Conservation (phyloP, 2,797 vertebrate genomes). For the Ctenopoma multispine region DNA sequence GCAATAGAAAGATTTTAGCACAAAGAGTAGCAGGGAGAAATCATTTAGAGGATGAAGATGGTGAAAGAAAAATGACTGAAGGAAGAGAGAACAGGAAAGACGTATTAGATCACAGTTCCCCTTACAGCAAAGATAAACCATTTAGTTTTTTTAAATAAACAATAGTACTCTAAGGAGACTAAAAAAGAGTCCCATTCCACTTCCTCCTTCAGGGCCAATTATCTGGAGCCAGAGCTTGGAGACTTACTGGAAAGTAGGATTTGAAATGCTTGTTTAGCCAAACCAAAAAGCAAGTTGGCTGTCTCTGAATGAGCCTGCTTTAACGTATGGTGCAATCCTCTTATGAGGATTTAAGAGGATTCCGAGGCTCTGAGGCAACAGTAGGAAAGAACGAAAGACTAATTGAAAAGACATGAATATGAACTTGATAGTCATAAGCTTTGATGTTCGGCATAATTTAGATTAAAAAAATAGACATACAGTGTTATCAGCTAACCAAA, state of each 20-base stretch:
- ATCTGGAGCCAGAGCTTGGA: slow-evolving; percentile 44
- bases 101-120: slow-evolving; percentile 35
- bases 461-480: slow-evolving; percentile 12
- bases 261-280: slow-evolving; percentile 53
- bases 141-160: slow-evolving; percentile 42
- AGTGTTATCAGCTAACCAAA: slow-evolving; percentile 3
- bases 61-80: slow-evolving; percentile 14
- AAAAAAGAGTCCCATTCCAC: slow-evolving; percentile 25
- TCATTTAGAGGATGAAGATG: slow-evolving; percentile 6
- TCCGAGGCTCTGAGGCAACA: slow-evolving; percentile 45
- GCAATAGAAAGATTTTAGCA: slow-evolving; percentile 23
- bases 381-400: slow-evolving; percentile 27
- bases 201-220: slow-evolving; percentile 61
- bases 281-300: slow-evolving; percentile 51
- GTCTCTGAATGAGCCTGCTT: slow-evolving; percentile 49
- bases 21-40: slow-evolving; percentile 5
- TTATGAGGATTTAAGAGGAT: slow-evolving; percentile 67
- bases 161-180: slow-evolving; percentile 12
- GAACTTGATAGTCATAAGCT: slow-evolving; percentile 24
- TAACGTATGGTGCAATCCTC: slow-evolving; percentile 73
- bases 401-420: not conserved
- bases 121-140: slow-evolving; percentile 24
- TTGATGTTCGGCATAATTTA: slow-evolving; percentile 3
- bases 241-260: slow-evolving; percentile 58
- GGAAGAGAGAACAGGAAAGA: slow-evolving; percentile 10